Evolutionary conservation across 2,888 invertebrate species (phyloP).

Genomic region (Amphipyra berbera): DNA sequence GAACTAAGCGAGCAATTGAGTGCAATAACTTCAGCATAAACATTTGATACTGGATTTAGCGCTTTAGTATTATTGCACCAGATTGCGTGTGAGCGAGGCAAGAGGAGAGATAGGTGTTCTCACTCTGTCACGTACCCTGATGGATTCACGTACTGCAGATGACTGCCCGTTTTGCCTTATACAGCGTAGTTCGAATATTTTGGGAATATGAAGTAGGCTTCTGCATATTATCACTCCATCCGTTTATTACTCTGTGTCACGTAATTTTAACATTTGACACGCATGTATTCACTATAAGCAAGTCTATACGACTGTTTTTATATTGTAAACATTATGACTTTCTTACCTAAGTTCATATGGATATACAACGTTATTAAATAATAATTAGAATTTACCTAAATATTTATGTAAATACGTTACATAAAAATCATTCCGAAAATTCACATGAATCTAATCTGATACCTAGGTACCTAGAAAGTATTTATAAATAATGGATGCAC

Average conservation of each 20-base stretch:
- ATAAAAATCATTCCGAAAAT: slow-evolving; percentile 40
- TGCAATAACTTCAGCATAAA: no score
- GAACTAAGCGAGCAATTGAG: no score
- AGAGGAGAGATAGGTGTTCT: no score
- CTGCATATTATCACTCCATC: slow-evolving; percentile 15
- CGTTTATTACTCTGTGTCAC: slow-evolving; percentile 19
- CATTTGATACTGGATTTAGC: no score
- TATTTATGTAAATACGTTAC: slow-evolving; percentile 2
- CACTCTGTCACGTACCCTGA: no score
- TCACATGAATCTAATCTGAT: slow-evolving; percentile 8
- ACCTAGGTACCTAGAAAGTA: not conserved
- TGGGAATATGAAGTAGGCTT: not conserved
- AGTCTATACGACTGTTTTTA: slow-evolving; percentile 16
- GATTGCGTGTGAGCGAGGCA: no score
- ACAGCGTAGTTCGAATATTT: not conserved
- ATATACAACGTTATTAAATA: not conserved
- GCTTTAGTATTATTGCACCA: no score
- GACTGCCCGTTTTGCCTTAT: not conserved
- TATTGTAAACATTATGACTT: slow-evolving; percentile 13
- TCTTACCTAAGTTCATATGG: no score
- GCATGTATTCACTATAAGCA: slow-evolving; percentile 22
- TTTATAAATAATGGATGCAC: slow-evolving; percentile 12
- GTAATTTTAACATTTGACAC: slow-evolving; percentile 32
- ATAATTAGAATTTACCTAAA: slow-evolving; percentile 28
- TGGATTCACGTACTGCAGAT: no score